phyloP scores from a whole-genome alignment of 2,888 invertebrate genomes.

The Lepidochrysops patricia region DNA sequence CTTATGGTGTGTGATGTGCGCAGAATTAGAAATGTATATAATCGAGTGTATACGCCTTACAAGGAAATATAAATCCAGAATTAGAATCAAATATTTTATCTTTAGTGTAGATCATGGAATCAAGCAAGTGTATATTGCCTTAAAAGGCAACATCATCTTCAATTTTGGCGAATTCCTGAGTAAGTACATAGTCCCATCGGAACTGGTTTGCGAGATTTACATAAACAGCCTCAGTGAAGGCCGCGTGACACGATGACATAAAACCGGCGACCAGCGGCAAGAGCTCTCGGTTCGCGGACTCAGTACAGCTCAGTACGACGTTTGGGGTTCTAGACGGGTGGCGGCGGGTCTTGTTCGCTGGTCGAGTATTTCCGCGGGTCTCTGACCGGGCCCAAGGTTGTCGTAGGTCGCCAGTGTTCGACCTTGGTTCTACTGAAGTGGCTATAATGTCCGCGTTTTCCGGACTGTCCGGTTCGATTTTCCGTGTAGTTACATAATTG shows the following conservation, averaged over 20 bases:
- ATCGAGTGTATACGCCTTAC: too few species aligned
- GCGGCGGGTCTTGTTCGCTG: conserved; percentile 40
- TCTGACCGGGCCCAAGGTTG: conserved; percentile 60
- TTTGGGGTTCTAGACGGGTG: conserved; percentile 36
- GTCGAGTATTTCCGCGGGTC: conserved; percentile 61
- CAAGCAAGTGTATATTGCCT: too few species aligned
- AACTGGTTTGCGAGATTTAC: conserved; percentile 46
- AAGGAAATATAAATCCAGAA: too few species aligned
- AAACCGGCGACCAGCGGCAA: conserved; percentile 37
- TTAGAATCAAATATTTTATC: too few species aligned
- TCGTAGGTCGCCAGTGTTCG: conserved; percentile 50
- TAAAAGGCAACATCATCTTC: too few species aligned
- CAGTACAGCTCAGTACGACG: conserved; percentile 18
- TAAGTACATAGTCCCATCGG: conserved; percentile 11
- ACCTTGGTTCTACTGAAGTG: conserved; percentile 59
- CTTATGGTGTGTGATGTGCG: too few species aligned
- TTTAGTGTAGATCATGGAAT: too few species aligned
- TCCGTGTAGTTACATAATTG: too few species aligned
- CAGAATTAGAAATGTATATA: too few species aligned
- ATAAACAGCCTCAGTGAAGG: conserved; percentile 52
- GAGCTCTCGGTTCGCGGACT: conserved; percentile 18
- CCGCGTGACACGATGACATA: conserved; percentile 55
- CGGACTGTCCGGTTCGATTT: not conserved
- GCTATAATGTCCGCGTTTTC: conserved; percentile 32
- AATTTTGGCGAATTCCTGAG: not conserved